Evolutionary conservation across 1,140 invertebrate species (phyloP), one percentile per base, ranked within the genome.

Genomic region (Theocolax elegans): DNA sequence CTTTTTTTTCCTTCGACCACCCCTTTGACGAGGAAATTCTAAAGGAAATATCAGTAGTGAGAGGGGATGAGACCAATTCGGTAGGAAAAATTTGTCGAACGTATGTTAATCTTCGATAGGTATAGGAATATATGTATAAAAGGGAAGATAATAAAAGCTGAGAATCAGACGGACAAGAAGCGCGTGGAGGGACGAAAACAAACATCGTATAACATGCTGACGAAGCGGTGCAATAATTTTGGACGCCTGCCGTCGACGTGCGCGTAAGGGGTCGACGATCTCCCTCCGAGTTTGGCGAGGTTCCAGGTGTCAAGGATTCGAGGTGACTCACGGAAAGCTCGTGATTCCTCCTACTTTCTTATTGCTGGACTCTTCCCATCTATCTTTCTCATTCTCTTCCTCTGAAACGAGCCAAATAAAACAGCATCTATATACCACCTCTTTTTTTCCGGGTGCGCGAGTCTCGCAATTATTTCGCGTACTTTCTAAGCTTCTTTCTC

Each of bases 251-350:
- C 77, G 79, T 73, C 78, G 80, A 79, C 81, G 72, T 73, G 29
- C 62, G 74, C 63, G 74, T 77, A 82, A 82, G 82, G 81, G 82
- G 81, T 82, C 79, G 78, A 80, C 77, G 79, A 76, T 65, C 31
- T 53, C 31, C 29, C 25, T 42, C 62, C 9, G 72, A 76, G 74
- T 76, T 82, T 83, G 82, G 82, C 81, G 71, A 62, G 67, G 74
- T 82, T 82, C 81, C 82, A 84, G 81, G 80, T 84, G 82, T 83
- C 81, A 84, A 82, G 80, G 80, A 80, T 81, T 79, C 75, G 70
- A 64, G 75, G 48, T 25, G 49, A 35, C 42, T 54, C 68, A 19
- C 60, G 35, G 38, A 59, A 62, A 63, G 40, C 64, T 65, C 65
- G 31, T 68, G 38, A 54, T 51, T 74, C 64, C 54, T 53, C 48